These are phyloP conservation scores for Macquaria australasica DNA, from an alignment of 2,113 vertebrate genomes.

Conservation along the genomic window DNA sequence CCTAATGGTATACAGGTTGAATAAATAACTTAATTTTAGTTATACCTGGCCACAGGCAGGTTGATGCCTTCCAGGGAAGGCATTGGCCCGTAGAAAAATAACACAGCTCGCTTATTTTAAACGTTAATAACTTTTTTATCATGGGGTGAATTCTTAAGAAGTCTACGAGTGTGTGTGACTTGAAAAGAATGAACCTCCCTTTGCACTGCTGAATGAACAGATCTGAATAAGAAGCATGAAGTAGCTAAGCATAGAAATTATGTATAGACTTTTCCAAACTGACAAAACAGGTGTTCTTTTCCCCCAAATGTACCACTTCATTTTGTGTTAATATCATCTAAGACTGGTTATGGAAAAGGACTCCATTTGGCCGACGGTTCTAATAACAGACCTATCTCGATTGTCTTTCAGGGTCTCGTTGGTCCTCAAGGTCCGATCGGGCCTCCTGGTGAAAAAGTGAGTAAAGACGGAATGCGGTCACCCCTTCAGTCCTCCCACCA, in stretches of 20 bases:
- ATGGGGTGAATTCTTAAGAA: conserved; percentile 2
- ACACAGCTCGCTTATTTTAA: conserved; percentile 35
- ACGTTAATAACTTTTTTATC: conserved; percentile 21
- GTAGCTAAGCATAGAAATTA: conserved; percentile 2
- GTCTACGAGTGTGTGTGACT: conserved; percentile 17
- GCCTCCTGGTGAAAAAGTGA: conserved; percentile 98
- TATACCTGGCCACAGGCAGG: conserved; percentile 45
- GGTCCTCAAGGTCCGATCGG: conserved; percentile 99
- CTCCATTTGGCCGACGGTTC: neutral
- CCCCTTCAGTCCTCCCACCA: conserved; percentile 31
- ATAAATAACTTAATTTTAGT: conserved; percentile 51
- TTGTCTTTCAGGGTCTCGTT: conserved; percentile 90
- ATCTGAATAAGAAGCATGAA: conserved; percentile 14
- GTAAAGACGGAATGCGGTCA: conserved; percentile 54
- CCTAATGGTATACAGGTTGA: conserved; percentile 56
- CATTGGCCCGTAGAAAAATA: conserved; percentile 29
- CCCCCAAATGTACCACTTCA: neutral
- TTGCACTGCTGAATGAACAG: conserved; percentile 22
- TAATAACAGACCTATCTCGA: conserved; percentile 21
- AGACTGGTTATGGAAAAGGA: neutral
- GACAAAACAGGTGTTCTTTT: conserved; percentile 9
- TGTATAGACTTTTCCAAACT: conserved; percentile 7
- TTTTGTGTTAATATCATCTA: neutral
- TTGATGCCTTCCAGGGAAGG: conserved; percentile 40
- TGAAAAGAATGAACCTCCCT: conserved; percentile 15